Conservation (phyloP, 2,797 vertebrate species). For the Poeciliopsis gracilis region DNA sequence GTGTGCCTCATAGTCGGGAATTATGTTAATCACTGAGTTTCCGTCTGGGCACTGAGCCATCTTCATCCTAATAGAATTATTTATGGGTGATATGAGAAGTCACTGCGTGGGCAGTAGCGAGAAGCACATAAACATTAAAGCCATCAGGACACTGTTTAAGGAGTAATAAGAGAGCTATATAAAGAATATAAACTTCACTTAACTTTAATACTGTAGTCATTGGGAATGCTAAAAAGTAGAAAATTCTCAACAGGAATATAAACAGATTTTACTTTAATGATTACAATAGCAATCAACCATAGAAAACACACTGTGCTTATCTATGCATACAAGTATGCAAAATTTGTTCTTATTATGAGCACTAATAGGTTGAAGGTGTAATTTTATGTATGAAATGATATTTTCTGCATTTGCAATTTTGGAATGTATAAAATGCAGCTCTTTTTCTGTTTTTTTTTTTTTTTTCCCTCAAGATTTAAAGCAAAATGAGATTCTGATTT, state of each 20-base stretch:
- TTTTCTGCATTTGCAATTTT: not conserved
- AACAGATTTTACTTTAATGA: not conserved
- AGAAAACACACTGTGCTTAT: not conserved
- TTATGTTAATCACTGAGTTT: slow-evolving; percentile 74
- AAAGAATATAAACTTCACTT: not conserved
- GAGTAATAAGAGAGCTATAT: not conserved
- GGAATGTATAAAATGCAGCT: not conserved
- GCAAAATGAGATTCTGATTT: not conserved
- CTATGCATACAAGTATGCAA: not conserved
- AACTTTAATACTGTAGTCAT: not conserved
- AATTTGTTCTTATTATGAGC: not conserved
- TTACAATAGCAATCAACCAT: not conserved
- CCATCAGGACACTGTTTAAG: not conserved
- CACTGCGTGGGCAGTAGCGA: slow-evolving; percentile 27
- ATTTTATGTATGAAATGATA: not conserved
- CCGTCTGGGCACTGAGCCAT: slow-evolving; percentile 68
- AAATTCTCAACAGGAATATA: not conserved
- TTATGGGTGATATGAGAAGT: slow-evolving; percentile 42
- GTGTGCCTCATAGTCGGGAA: slow-evolving; percentile 77
- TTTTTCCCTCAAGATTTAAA: not conserved
- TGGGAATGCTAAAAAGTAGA: not conserved
- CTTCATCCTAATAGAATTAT: slow-evolving; percentile 62
- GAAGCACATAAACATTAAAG: slow-evolving; percentile 21
- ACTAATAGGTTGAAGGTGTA: not conserved
- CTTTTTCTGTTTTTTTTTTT: not conserved